Evolutionary conservation across 2,888 invertebrate genomes (phyloP).

Genomic region (Osedax frankpressi): DNA sequence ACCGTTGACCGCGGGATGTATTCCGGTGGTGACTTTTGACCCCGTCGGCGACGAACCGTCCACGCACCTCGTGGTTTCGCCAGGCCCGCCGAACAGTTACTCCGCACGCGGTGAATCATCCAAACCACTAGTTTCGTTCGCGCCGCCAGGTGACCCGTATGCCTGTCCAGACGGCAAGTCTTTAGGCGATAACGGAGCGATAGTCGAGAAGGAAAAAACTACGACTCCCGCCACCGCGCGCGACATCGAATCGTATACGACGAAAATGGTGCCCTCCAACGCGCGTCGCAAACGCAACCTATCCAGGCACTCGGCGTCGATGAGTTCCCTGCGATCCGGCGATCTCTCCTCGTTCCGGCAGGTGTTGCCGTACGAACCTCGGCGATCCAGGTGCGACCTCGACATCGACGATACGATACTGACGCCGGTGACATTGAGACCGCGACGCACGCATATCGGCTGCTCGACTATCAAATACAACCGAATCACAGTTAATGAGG

Average conservation of each 20-base stretch:
- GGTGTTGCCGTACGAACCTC: neutral
- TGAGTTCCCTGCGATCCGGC: no score
- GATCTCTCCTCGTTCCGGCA: neutral
- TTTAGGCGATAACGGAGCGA: neutral
- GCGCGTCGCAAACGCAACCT: neutral
- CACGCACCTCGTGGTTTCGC: no score
- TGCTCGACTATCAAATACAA: conserved; percentile 61
- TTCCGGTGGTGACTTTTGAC: no score
- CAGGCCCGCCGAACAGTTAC: no score
- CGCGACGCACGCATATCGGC: conserved; percentile 40
- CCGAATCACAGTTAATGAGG: conserved; percentile 86
- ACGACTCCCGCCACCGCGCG: neutral
- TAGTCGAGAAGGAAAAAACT: neutral
- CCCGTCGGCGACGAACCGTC: no score
- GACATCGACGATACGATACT: conserved; percentile 3
- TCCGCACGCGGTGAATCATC: no score
- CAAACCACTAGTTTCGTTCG: neutral
- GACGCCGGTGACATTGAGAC: conserved; percentile 26
- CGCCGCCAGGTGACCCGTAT: neutral
- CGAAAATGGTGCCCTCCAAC: neutral
- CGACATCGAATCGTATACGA: neutral
- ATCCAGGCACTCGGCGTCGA: neutral
- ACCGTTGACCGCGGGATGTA: no score
- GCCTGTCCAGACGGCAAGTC: neutral
- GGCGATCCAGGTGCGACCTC: neutral